Base-by-base conservation (phyloP, 2,888 invertebrate genomes). In the Bimastos eiseni region DNA sequence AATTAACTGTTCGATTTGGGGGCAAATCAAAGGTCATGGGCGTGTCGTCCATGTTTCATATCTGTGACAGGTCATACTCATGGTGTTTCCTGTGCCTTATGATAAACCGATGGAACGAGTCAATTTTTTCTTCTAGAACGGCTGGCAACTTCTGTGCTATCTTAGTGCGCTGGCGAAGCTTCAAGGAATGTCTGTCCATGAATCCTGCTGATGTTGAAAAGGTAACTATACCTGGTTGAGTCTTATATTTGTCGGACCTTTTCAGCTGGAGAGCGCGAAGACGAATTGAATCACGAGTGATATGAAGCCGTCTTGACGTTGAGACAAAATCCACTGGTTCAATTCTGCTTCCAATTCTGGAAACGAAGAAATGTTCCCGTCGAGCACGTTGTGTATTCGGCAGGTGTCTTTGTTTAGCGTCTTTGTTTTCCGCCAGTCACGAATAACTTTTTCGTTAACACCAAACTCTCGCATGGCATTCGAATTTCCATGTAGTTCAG, bases 11-110 rank as follows among this genome's bases (percentile, higher is more conserved):
- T 17, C 83, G 34, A 83, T 83, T 83, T 83, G 33, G 33, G 8
- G n/a, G 83, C 83, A 83, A 30, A 83, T 83, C 83, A 34, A 83
- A 83, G 34, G 83, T 83, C 34, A 83, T 24, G n/a, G 83, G 83
- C 83, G 34, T 83, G n/a, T 83, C 83, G 83, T 83, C 83, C 83
- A 83, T 83, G 34, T 83, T 83, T 33, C 83, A 19, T 11, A 83
- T 83, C 83, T 83, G 83, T 17, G 83, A 83, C 8, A 83, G 21
- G 3, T 6, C 83, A 34, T 83, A 83, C 15, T 34, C 83, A 30
- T 83, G n/a, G 15, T 83, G 83, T 83, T 83, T 83, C 11, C 83
- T 33, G 11, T 33, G 34, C 33, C n/a, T n/a, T 33, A 83, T 83
- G 8, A 83, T 33, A 83, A 83, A 83, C n/a, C 83, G n/a, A 33